Conservation (phyloP, 2,113 vertebrate species). For the Sturnus vulgaris region DNA sequence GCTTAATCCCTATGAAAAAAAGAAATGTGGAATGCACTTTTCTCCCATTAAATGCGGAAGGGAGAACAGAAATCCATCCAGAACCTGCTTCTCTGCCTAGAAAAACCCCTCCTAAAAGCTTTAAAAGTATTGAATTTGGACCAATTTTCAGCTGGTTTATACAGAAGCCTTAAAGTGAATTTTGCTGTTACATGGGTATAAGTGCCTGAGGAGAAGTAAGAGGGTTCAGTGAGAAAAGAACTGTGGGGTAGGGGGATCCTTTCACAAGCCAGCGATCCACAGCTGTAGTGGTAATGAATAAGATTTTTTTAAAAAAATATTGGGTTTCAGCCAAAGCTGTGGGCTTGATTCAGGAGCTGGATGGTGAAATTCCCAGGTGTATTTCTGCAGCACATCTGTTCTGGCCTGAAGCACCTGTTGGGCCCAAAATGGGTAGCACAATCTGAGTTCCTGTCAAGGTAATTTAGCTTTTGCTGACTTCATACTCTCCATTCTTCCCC, state of each 20-base stretch:
- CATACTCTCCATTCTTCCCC: not conserved
- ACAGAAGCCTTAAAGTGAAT: not conserved
- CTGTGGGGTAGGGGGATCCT: not conserved
- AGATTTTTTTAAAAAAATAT: not conserved
- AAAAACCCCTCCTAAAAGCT: not conserved
- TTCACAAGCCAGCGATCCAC: not conserved
- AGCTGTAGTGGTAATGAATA: not conserved
- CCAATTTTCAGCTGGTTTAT: not conserved
- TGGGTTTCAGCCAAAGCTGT: not conserved
- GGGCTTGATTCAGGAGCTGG: not conserved
- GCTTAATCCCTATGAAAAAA: not conserved
- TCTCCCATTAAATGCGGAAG: not conserved
- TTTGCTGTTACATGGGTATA: not conserved
- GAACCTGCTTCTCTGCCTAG: not conserved
- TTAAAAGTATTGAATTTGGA: not conserved
- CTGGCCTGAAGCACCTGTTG: not conserved
- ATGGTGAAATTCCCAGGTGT: not conserved
- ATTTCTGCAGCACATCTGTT: not conserved
- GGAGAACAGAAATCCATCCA: not conserved
- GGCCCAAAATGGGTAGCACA: not conserved
- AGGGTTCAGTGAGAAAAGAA: not conserved
- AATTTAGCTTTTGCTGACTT: not conserved
- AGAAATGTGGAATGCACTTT: not conserved
- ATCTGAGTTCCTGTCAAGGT: not conserved
- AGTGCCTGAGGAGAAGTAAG: not conserved